Conservation (phyloP, 2,113 vertebrate species). For the Sebastes fasciatus region DNA sequence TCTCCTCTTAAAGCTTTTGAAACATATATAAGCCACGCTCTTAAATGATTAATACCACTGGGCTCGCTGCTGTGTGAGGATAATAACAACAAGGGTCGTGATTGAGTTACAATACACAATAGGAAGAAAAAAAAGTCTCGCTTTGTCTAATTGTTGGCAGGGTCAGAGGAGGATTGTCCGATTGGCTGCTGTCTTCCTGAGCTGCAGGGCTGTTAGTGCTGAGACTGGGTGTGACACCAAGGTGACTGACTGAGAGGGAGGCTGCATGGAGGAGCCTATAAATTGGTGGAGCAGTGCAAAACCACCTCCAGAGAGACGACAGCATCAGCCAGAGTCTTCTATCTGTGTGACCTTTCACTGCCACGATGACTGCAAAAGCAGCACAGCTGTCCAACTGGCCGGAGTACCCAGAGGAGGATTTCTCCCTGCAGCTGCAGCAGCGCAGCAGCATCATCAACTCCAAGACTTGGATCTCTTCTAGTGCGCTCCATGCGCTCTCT, state of each 20-base stretch:
- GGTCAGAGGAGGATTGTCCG: conserved; percentile 60
- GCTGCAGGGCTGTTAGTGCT: conserved; percentile 66
- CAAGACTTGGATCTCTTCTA: conserved; percentile 77
- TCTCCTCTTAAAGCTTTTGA: neutral
- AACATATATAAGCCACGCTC: conserved; percentile 38
- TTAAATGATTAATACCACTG: conserved; percentile 70
- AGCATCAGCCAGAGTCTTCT: conserved; percentile 27
- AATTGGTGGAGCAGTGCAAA: conserved; percentile 46
- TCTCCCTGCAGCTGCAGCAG: conserved; percentile 63
- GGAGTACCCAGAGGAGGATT: conserved; percentile 75
- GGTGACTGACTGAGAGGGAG: conserved; percentile 55
- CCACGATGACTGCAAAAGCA: conserved; percentile 68
- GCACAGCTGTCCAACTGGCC: conserved; percentile 73
- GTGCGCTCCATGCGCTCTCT: conserved; percentile 58
- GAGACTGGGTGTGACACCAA: conserved; percentile 68
- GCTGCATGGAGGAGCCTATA: conserved; percentile 56
- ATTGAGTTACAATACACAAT: conserved; percentile 81
- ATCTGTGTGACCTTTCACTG: conserved; percentile 45
- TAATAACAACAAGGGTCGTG: conserved; percentile 67
- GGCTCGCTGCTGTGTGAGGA: conserved; percentile 47
- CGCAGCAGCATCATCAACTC: conserved; percentile 68
- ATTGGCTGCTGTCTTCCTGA: conserved; percentile 70
- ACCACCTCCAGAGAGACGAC: conserved; percentile 55
- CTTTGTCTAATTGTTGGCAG: conserved; percentile 77
- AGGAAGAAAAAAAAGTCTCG: conserved; percentile 50